phyloP scores from a whole-genome alignment of 2,797 vertebrate genomes.

The Dermochelys coriacea region DNA sequence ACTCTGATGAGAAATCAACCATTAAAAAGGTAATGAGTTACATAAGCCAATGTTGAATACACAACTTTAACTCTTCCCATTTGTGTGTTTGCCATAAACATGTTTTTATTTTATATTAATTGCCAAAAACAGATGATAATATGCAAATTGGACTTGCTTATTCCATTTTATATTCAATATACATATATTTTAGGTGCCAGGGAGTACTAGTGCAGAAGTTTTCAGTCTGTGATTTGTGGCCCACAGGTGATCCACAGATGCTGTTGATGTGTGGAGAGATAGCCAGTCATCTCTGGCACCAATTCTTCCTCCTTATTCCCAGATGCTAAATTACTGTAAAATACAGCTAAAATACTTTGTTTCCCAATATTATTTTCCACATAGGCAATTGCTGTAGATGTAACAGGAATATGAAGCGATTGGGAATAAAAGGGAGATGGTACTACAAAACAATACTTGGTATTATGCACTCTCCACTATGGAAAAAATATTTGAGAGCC shows the following conservation, averaged over 20 bases:
- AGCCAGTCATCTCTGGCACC: rapidly evolving
- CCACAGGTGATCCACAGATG: not conserved
- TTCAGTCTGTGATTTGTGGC: not conserved
- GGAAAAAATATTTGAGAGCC: not conserved
- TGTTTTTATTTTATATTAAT: not conserved
- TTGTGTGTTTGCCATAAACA: not conserved
- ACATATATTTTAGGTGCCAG: not conserved
- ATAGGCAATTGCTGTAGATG: rapidly evolving
- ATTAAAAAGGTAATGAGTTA: not conserved
- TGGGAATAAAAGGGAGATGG: not conserved
- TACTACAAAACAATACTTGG: not conserved
- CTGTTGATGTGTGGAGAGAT: not conserved
- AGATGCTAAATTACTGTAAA: not conserved
- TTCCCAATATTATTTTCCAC: not conserved
- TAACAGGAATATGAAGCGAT: not conserved
- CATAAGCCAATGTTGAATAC: not conserved
- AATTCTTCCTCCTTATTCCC: not conserved
- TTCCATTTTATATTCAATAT: not conserved
- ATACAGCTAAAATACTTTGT: not conserved
- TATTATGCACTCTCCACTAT: not conserved
- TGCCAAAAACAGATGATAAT: not conserved
- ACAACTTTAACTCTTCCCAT: not conserved
- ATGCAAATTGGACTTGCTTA: not conserved
- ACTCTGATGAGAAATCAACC: not conserved
- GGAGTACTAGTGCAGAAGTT: not conserved